Conservation (phyloP, 2,113 vertebrate species). For the Osmerus eperlanus region DNA sequence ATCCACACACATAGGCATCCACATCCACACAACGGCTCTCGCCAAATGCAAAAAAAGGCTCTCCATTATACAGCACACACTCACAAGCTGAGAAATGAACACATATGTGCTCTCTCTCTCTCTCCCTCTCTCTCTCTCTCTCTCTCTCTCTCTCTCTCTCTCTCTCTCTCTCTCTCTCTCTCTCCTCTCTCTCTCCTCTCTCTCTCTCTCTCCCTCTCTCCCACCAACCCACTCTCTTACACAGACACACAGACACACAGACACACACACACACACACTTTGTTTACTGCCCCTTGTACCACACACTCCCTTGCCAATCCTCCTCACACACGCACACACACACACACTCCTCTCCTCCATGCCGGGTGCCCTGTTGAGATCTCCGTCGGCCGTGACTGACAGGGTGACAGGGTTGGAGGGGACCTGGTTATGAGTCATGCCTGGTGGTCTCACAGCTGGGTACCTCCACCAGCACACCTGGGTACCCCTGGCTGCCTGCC, state of each 20-base stretch:
- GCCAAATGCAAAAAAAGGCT: background rate
- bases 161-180: background rate
- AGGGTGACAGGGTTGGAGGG: slow-evolving; percentile 57
- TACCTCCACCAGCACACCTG: slow-evolving; percentile 66
- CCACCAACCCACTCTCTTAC: slow-evolving; percentile 12
- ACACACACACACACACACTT: slow-evolving; percentile 30
- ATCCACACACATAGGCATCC: background rate
- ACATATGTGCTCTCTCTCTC: background rate
- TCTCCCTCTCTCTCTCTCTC: background rate
- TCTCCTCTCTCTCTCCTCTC: background rate
- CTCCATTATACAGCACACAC: background rate
- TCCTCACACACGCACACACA: slow-evolving; percentile 30
- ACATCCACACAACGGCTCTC: background rate
- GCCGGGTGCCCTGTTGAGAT: slow-evolving; percentile 51
- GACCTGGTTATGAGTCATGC: slow-evolving; percentile 60
- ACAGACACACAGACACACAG: slow-evolving; percentile 25
- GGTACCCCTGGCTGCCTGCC: slow-evolving; percentile 55
- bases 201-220: background rate
- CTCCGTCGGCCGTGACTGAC: slow-evolving; percentile 70
- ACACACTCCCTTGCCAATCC: slow-evolving; percentile 22
- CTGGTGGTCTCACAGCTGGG: slow-evolving; percentile 69
- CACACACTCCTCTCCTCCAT: slow-evolving; percentile 37
- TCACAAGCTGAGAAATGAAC: slow-evolving; percentile 1
- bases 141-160: background rate
- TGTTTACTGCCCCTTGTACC: slow-evolving; percentile 16